Evolutionary conservation across 2,888 invertebrate species (phyloP), one percentile per base, ranked within the genome.

Genomic region (Xestia ashworthii): DNA sequence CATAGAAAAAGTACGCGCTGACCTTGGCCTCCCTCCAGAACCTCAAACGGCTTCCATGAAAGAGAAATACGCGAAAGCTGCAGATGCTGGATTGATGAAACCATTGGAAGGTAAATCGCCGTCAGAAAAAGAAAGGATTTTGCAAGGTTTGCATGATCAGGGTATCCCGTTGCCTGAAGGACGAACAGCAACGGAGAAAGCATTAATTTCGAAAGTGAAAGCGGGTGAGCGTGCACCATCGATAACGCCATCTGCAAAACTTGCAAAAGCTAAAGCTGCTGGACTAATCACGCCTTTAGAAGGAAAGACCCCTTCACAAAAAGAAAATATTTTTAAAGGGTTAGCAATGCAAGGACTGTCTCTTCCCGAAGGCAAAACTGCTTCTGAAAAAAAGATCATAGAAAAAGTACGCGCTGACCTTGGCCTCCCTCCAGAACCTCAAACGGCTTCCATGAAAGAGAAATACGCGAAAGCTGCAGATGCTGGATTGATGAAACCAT

Each of bases 341-440:
- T 38, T 25, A 87, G 3, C 84, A 84, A 32, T 71, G 32, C 32
- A 32, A 32, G 32, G 32, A 32, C 3, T 32, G 32, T 32, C 32
- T 3, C 32, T 87, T 46, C 88, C 87, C 41, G 81, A 84, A 76
- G 87, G 82, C 6, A 74, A 66, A 69, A 86, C 87, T 22, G 66
- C 64, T 19, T 85, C 85, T 0, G 87, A 85, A 16, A 86, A 84
- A 46, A 12, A 38, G n/a, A n/a, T 85, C 16, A 74, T 85, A 22
- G 74, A 86, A 62, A 83, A 86, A 82, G 22, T 89, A 16, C 88
- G 32, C 32, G 32, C 32, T 32, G 32, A 32, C 32, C 32, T 32
- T 32, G 32, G 32, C 32, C 32, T 32, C 32, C 32, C 32, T 32
- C 32, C 32, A 3, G 32, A 32, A 32, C 32, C 32, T 32, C 32